Evolutionary conservation across 2,888 invertebrate genomes (phyloP).

Genomic region (Pecten maximus): DNA sequence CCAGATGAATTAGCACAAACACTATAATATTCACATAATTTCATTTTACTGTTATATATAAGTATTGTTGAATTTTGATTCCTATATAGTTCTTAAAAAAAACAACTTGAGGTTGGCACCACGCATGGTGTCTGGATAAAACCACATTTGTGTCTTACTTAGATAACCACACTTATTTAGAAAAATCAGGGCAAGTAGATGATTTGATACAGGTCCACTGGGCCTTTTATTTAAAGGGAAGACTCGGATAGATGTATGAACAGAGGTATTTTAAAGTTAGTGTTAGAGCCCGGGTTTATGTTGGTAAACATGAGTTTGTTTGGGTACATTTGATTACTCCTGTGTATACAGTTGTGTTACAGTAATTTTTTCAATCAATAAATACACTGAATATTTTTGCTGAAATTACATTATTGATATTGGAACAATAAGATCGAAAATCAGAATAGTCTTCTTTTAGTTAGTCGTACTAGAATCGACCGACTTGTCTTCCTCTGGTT

Average conservation of each 20-base stretch:
- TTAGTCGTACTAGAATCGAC: neutral
- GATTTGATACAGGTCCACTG: neutral
- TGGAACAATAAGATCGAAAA: neutral
- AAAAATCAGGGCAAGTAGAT: too few relatives aligned
- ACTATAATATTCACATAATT: too few relatives aligned
- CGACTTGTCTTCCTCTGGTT: neutral
- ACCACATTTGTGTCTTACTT: too few relatives aligned
- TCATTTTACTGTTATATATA: too few relatives aligned
- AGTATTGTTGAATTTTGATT: too few relatives aligned
- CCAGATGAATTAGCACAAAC: too few relatives aligned
- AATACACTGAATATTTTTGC: neutral
- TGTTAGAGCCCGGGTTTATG: neutral
- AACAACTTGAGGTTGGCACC: too few relatives aligned
- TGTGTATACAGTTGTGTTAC: neutral
- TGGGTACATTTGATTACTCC: neutral
- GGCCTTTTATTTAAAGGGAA: neutral
- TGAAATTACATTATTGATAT: neutral
- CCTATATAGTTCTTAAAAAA: too few relatives aligned
- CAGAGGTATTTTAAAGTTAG: neutral
- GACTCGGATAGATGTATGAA: neutral
- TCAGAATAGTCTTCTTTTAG: conserved; percentile 15
- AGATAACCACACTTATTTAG: too few relatives aligned
- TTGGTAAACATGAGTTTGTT: neutral
- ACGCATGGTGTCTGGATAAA: too few relatives aligned
- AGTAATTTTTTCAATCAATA: neutral